Conservation (phyloP, 1,140 invertebrate genomes). For the Tetraneura akinire region DNA sequence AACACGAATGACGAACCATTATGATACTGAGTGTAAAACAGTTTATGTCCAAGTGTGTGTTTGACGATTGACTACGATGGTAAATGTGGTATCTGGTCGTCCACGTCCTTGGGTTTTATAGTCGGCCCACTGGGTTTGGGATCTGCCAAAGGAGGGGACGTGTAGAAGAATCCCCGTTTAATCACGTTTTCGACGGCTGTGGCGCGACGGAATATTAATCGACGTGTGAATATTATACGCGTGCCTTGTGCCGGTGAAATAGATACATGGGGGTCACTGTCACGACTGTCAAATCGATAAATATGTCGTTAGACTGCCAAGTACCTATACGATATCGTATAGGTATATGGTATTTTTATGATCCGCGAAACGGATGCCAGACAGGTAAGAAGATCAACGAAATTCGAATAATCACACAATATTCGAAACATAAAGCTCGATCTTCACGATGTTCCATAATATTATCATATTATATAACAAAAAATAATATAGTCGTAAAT, state of each 20-base stretch:
- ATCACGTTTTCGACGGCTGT: conserved; percentile 34
- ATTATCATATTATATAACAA: too few relatives aligned
- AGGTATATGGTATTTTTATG: too few relatives aligned
- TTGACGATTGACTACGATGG: background rate
- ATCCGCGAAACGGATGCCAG: too few relatives aligned
- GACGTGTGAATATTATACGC: background rate
- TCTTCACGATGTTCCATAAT: too few relatives aligned
- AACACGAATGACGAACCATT: conserved; percentile 31
- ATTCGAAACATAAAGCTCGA: too few relatives aligned
- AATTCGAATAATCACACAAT: too few relatives aligned
- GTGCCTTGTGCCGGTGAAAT: conserved; percentile 27
- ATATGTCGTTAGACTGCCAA: background rate
- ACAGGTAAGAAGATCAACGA: too few relatives aligned
- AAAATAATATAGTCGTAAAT: too few relatives aligned
- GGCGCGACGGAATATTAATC: conserved; percentile 29
- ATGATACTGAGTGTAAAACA: background rate
- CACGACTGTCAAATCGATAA: background rate
- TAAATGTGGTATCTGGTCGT: conserved; percentile 18
- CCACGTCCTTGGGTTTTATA: conserved; percentile 34
- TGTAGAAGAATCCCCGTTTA: background rate
- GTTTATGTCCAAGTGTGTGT: background rate
- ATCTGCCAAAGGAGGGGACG: background rate
- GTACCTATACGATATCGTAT: too few relatives aligned
- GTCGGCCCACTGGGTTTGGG: background rate
- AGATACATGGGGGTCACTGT: conserved; percentile 6